Evolutionary conservation across 1,140 invertebrate genomes (phyloP).

Genomic region (Drosophila navojoa): DNA sequence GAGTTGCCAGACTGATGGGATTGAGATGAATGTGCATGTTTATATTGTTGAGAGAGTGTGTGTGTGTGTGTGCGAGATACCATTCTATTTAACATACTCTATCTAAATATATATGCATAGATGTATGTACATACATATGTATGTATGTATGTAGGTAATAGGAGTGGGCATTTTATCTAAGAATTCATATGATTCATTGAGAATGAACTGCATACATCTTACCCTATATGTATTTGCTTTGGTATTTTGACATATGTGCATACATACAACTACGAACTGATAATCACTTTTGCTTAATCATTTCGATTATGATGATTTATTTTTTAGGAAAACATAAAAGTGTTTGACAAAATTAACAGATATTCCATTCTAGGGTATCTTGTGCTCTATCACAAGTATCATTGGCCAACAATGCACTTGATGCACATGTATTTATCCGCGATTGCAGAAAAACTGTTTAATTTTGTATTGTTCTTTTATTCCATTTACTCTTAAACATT

Average conservation of each 20-base stretch:
- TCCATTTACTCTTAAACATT: slow-evolving; percentile 4
- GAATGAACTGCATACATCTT: not conserved
- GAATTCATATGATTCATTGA: slow-evolving; percentile 3
- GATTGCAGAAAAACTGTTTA: slow-evolving; percentile 36
- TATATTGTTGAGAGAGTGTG: not conserved
- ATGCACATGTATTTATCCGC: slow-evolving; percentile 16
- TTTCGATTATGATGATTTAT: too few relatives aligned
- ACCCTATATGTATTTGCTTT: not conserved
- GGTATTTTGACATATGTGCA: too few relatives aligned
- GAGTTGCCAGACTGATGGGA: not conserved
- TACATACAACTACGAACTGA: too few relatives aligned
- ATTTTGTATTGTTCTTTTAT: not conserved
- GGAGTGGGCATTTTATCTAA: not conserved
- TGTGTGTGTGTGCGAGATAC: not conserved
- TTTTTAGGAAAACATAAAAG: too few relatives aligned
- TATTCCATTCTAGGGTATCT: too few relatives aligned
- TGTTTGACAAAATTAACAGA: too few relatives aligned
- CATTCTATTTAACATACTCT: not conserved
- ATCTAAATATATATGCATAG: not conserved
- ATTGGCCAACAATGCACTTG: not conserved
- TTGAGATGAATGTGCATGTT: not conserved
- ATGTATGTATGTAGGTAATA: slow-evolving; percentile 4
- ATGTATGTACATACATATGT: not conserved
- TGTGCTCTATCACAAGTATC: too few relatives aligned
- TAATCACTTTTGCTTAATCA: too few relatives aligned